Conservation (phyloP, 2,797 vertebrate genomes). For the Helicolenus hilgendorfi region DNA sequence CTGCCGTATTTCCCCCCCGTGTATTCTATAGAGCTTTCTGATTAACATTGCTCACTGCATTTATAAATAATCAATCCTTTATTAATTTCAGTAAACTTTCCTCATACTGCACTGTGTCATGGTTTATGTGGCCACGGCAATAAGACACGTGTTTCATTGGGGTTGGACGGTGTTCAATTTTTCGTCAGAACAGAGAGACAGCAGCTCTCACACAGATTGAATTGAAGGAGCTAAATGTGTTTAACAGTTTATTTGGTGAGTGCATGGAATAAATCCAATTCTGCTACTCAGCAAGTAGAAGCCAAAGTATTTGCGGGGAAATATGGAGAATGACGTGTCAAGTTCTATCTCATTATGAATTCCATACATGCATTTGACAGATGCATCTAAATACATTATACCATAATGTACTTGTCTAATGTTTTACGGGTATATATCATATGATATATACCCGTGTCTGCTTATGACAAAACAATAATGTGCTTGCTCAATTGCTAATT, state of each 20-base stretch:
- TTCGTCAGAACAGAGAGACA: slow-evolving; percentile 54
- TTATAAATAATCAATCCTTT: slow-evolving; percentile 23
- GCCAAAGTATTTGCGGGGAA: slow-evolving; percentile 40
- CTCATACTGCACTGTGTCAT: slow-evolving; percentile 11
- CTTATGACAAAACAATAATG: neutral
- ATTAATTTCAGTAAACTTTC: slow-evolving; percentile 27
- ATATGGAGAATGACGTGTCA: slow-evolving; percentile 27
- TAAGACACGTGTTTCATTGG: slow-evolving; percentile 76
- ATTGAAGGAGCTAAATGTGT: slow-evolving; percentile 80
- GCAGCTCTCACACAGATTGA: slow-evolving; percentile 85
- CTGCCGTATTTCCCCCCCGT: neutral
- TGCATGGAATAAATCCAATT: slow-evolving; percentile 81
- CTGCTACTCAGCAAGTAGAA: slow-evolving; percentile 38
- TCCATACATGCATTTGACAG: neutral
- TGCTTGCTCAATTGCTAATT: neutral
- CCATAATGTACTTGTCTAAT: neutral
- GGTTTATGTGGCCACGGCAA: slow-evolving; percentile 68
- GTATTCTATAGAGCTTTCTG: neutral
- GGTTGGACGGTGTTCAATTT: slow-evolving; percentile 72
- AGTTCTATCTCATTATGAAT: slow-evolving; percentile 7
- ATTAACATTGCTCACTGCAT: neutral
- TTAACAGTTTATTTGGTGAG: slow-evolving; percentile 81
- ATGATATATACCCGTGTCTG: neutral
- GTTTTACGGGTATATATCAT: neutral
- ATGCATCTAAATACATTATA: slow-evolving; percentile 12